Conservation (phyloP, 2,888 invertebrate genomes). For the Acrocyrtus sp. region DNA sequence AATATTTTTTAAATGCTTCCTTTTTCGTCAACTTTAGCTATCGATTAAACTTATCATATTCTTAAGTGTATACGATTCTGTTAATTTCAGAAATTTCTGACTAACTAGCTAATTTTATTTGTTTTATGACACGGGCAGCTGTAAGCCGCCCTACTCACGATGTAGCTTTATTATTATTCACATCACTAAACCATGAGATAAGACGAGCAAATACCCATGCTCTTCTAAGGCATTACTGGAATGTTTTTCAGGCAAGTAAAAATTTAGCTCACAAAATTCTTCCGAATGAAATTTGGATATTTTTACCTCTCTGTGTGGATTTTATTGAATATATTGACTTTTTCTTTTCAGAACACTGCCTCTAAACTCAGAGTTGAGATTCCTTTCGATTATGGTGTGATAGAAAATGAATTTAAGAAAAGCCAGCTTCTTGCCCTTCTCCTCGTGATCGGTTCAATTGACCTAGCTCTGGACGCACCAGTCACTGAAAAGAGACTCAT, state of each 20-base stretch:
- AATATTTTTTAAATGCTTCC: no score
- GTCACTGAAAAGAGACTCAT: conserved; percentile 56
- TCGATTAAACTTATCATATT: no score
- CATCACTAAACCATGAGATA: conserved; percentile 60
- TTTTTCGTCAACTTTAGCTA: no score
- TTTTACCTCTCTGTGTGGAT: no score
- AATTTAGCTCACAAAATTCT: background rate
- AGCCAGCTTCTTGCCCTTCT: conserved; percentile 60
- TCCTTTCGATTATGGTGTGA: conserved; percentile 55
- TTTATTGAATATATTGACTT: background rate
- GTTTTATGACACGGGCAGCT: no score
- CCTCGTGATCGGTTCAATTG: conserved; percentile 60
- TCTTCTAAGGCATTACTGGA: conserved; percentile 63
- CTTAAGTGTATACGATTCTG: no score
- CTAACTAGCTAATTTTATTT: no score
- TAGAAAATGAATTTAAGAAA: conserved; percentile 58
- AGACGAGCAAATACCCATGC: conserved; percentile 55
- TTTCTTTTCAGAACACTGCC: conserved; percentile 40
- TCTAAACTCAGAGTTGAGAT: conserved; percentile 51
- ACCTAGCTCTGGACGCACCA: conserved; percentile 54
- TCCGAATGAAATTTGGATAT: background rate
- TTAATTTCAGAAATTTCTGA: no score
- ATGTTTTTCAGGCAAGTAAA: conserved; percentile 53
- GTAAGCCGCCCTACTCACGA: conserved; percentile 64
- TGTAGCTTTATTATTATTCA: conserved; percentile 63